Evolutionary conservation across 1,140 invertebrate genomes (phyloP).

Genomic region (Drosophila sp.): DNA sequence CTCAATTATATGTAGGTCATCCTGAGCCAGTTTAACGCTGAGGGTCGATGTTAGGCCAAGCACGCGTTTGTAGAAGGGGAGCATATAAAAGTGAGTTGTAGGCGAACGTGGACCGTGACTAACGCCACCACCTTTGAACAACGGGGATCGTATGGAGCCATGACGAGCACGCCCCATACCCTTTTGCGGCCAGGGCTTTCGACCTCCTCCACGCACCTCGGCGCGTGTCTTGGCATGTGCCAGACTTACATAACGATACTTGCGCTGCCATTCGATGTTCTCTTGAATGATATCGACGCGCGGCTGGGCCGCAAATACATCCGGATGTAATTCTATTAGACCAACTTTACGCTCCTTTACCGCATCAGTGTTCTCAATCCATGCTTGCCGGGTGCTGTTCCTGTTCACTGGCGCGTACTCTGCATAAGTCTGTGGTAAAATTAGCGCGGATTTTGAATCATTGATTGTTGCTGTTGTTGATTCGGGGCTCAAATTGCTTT

Average conservation of each 20-base stretch:
- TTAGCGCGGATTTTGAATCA: conserved; percentile 37
- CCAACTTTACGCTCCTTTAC: conserved; percentile 92
- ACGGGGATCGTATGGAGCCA: conserved; percentile 94
- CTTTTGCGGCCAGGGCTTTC: conserved; percentile 98
- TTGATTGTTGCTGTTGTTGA: conserved; percentile 3
- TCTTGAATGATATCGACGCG: conserved; percentile 94
- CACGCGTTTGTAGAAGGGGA: conserved; percentile 91
- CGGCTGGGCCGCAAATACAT: conserved; percentile 92
- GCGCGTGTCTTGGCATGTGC: conserved; percentile 90
- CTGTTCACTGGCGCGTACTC: conserved; percentile 58
- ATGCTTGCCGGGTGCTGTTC: conserved; percentile 89
- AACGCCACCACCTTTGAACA: conserved; percentile 92
- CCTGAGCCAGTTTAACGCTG: conserved; percentile 96
- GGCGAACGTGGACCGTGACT: conserved; percentile 95
- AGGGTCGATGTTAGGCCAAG: conserved; percentile 92
- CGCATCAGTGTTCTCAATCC: conserved; percentile 95
- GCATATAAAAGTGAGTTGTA: conserved; percentile 96
- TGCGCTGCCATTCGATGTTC: conserved; percentile 95
- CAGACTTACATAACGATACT: conserved; percentile 92
- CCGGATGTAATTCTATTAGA: conserved; percentile 94
- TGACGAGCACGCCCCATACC: conserved; percentile 94
- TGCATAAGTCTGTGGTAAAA: conserved; percentile 63
- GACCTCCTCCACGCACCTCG: conserved; percentile 94
- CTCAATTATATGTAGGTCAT: conserved; percentile 97
- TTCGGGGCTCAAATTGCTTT: conserved; percentile 20